Base-by-base conservation (phyloP, 2,888 invertebrate genomes). In the Metalampra italica region DNA sequence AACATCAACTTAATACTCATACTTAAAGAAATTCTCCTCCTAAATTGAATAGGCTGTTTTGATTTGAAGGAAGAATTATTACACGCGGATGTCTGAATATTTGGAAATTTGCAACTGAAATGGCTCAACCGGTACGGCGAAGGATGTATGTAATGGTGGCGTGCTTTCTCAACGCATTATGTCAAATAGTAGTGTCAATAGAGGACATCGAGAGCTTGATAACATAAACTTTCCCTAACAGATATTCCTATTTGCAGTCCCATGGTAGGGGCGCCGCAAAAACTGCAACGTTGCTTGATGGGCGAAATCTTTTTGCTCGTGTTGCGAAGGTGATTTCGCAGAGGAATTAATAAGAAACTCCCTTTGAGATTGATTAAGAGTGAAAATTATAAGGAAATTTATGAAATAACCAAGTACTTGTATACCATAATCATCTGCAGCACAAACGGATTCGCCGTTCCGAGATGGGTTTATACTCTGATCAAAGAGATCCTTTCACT, bases 201-300 rank as follows among this genome's bases (percentile, higher is more conserved):
- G n/a, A n/a, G n/a, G n/a, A n/a, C n/a, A n/a, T n/a, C n/a, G n/a
- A n/a, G n/a, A n/a, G n/a, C n/a, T n/a, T n/a, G n/a, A n/a, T n/a
- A n/a, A n/a, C n/a, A n/a, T n/a, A n/a, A n/a, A n/a, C n/a, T n/a
- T n/a, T n/a, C n/a, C n/a, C n/a, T n/a, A n/a, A n/a, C n/a, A n/a
- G n/a, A n/a, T n/a, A 22, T 22, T 22, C 2, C 22, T 22, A 22
- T 22, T 22, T n/a, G n/a, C n/a, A n/a, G 3, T 12, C 30, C 43
- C 1, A 1, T 57, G 40, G 76, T 78, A 71, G 42, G 40, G 43
- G 15, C 42, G 7, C 8, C 22, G 45, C 47, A 51, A 55, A 59
- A 62, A 46, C 43, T 82, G 87, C 87, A 83, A 85, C 82, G 81
- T 82, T 75, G 85, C 85, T 82, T 82, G 84, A 84, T 83, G 78